Percentiles rank a stretch among this genome's conserved stretches.
Conservation (phyloP, 2,888 invertebrate genomes). For the Eueremaeus valkanovi region DNA sequence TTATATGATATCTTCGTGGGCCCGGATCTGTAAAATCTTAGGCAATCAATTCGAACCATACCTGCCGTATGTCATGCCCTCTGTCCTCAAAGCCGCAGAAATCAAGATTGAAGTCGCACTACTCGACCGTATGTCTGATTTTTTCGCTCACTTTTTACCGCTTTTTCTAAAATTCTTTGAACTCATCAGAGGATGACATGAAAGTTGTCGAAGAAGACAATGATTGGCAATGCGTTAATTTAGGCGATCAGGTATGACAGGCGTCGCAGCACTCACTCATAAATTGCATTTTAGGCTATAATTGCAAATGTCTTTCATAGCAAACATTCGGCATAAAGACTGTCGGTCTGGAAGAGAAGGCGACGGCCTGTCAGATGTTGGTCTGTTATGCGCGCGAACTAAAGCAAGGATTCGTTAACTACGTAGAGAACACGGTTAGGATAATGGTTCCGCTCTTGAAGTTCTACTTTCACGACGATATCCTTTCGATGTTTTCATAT, state of each 20-base stretch:
- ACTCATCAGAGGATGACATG: conserved; percentile 55
- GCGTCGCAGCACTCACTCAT: not conserved
- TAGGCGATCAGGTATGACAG: conserved; percentile 71
- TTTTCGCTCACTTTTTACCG: not conserved
- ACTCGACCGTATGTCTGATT: conserved; percentile 58
- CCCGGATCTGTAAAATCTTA: conserved; percentile 93
- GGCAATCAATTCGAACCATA: conserved; percentile 81
- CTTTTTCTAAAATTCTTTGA: no score
- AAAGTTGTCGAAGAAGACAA: conserved; percentile 77
- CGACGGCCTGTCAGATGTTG: conserved; percentile 92
- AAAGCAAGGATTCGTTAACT: conserved; percentile 75
- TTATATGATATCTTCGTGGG: conserved; percentile 98
- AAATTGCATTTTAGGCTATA: not conserved
- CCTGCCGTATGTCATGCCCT: conserved; percentile 89
- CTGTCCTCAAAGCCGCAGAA: conserved; percentile 83
- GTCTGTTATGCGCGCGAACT: conserved; percentile 91
- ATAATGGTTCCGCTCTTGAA: conserved; percentile 84
- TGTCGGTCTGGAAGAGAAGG: conserved; percentile 89
- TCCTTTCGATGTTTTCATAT: conserved; percentile 26
- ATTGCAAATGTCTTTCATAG: conserved; percentile 48
- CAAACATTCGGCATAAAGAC: conserved; percentile 93
- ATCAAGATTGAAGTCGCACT: conserved; percentile 90
- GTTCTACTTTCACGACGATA: conserved; percentile 82
- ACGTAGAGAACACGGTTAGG: conserved; percentile 73
- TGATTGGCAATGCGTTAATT: conserved; percentile 89